Evolutionary conservation across 2,888 invertebrate genomes (phyloP).

Genomic region (Epinotia brunnichana): DNA sequence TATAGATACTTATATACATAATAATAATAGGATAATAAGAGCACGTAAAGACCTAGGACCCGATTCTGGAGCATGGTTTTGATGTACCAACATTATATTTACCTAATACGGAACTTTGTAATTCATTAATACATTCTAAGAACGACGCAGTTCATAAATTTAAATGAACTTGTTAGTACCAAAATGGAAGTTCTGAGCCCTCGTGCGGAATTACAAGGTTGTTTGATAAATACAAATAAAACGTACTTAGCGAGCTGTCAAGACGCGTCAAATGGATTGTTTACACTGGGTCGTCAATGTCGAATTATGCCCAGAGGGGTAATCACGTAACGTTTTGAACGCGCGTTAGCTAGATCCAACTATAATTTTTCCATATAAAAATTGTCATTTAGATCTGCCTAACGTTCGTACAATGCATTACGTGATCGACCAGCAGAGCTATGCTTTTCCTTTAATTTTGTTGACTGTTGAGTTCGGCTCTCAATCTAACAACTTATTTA

Average conservation of each 20-base stretch:
- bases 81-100: neutral
- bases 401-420: too few species aligned
- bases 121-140: neutral
- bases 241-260: constrained; percentile 9
- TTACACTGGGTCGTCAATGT: too few species aligned
- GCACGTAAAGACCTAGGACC: neutral
- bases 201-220: constrained; percentile 10
- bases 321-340: too few species aligned
- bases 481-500: too few species aligned
- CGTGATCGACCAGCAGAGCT: too few species aligned
- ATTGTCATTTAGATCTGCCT: too few species aligned
- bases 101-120: neutral
- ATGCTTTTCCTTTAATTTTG: neutral
- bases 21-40: constrained; percentile 6
- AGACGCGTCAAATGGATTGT: too few species aligned
- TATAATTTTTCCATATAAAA: too few species aligned
- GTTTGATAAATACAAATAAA: constrained; percentile 20
- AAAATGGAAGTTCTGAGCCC: neutral
- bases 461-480: neutral
- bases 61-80: neutral
- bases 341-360: too few species aligned
- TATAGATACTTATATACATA: too few species aligned
- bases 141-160: neutral
- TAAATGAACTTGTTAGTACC: neutral
- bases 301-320: too few species aligned